Base-by-base conservation (phyloP, 2,113 vertebrate genomes). In the Anolis sagrei region DNA sequence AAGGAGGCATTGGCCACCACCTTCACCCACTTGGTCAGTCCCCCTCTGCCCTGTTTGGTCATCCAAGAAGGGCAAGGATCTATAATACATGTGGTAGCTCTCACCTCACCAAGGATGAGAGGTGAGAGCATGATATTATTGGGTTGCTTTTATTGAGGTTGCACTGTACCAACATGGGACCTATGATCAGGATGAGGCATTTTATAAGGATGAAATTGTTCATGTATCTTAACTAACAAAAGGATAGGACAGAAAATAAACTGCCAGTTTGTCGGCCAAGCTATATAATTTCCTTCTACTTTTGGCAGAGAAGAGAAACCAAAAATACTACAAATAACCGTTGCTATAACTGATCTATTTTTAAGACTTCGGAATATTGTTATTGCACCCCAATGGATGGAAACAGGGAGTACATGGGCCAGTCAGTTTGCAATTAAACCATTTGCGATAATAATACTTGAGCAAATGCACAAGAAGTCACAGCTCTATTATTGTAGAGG, bases 121-220 rank as follows among this genome's bases (percentile, higher is more conserved):
- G 39, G 39, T 44, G 39, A 44, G 39, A 44, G 39, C 39, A 62
- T 76, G 32, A 77, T 68, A 2, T 83, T 80, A 18, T 75, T 44
- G 4, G 16, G 54, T 78, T 86, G 72, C 70, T 76, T 86, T 44
- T 69, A 62, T 7, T 82, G 39, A 48, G 64, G 86, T 90, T 85
- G 70, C 78, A 69, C 27, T 14, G 27, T 77, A 7, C 16, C 51
- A 72, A 66, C 69, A 29, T 9, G 73, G 51, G 48, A 77, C 83
- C 49, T 8, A 10, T 61, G n/a, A 78, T 79, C 25, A 66, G 27
- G 23, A 23, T 23, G 4, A 18, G 32, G 11, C 8, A 34, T 58
- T 61, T 61, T 34, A 5, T 29, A 36, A 9, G 19, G 32, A 61
- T 34, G 18, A 61, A 8, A 44, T 29, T 79, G 58, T 64, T 61